Conservation (phyloP, 1,140 invertebrate genomes). For the Diploscapter pachys region DNA sequence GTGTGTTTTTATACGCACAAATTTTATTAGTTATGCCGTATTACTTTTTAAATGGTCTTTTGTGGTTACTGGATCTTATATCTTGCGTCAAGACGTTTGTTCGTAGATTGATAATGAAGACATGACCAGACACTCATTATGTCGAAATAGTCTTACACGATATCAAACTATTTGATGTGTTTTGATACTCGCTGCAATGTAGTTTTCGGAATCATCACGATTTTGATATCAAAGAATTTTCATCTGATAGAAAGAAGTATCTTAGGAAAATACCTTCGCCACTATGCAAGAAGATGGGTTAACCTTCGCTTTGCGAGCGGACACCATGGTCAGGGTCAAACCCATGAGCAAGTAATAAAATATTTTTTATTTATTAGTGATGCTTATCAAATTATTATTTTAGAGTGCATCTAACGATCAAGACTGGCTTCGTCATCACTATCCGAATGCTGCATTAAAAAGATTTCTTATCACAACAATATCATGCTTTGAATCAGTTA, state of each 20-base stretch:
- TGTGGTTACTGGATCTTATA: neutral
- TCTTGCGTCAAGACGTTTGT: neutral
- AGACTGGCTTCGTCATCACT: conserved; percentile 19
- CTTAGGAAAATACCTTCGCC: conserved; percentile 29
- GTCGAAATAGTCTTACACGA: neutral
- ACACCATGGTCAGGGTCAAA: conserved; percentile 25
- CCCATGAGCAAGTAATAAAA: conserved; percentile 11
- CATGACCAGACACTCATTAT: neutral
- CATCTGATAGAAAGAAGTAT: no score
- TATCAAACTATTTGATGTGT: neutral
- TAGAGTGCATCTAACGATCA: conserved; percentile 19
- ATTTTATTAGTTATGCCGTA: neutral
- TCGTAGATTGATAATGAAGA: neutral
- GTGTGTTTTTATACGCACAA: no score
- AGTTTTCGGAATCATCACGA: neutral
- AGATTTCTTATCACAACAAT: no score
- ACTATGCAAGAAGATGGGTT: conserved; percentile 9
- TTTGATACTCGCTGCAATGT: neutral
- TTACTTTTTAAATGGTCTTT: neutral
- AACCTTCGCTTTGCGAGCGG: conserved; percentile 13
- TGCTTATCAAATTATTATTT: conserved; percentile 3
- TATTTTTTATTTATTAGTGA: neutral
- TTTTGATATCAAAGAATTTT: no score
- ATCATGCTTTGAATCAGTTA: no score
- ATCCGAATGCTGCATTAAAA: conserved; percentile 20